Conservation (phyloP, 2,113 vertebrate species). For the Raja brachyura region DNA sequence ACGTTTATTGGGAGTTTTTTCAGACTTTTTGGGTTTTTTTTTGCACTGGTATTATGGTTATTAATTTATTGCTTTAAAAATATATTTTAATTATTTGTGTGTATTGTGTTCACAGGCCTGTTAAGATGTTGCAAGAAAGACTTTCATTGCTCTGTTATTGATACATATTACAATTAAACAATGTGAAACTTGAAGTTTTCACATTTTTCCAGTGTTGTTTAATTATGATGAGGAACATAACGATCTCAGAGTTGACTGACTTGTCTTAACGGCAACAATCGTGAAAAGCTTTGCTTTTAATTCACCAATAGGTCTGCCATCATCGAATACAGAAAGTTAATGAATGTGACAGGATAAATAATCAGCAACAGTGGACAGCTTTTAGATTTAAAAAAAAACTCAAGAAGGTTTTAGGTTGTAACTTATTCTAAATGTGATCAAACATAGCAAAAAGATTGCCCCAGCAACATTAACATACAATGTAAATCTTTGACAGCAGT, state of each 20-base stretch:
- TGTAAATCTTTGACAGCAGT: neutral
- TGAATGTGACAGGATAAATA: neutral
- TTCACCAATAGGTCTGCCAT: neutral
- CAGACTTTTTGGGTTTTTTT: neutral
- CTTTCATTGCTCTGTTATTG: too few relatives aligned
- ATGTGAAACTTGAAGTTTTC: neutral
- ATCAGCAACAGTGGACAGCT: neutral
- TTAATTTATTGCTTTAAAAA: too few relatives aligned
- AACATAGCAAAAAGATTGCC: neutral
- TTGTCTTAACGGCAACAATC: neutral
- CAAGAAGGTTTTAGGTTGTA: neutral
- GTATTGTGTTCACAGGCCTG: too few relatives aligned
- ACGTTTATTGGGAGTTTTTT: neutral
- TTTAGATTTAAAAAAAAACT: slow-evolving; percentile 5
- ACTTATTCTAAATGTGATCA: neutral
- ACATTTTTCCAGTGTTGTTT: slow-evolving; percentile 21
- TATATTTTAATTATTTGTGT: too few relatives aligned
- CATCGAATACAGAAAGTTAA: neutral
- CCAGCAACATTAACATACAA: neutral
- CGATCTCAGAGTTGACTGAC: neutral
- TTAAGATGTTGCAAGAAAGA: too few relatives aligned
- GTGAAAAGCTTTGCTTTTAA: neutral
- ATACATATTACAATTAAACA: too few relatives aligned
- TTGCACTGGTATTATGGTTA: too few relatives aligned
- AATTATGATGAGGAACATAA: neutral